These are phyloP conservation scores for Dichetophora obliterata DNA, from an alignment of 2,888 invertebrate species.

Conservation along the genomic window DNA sequence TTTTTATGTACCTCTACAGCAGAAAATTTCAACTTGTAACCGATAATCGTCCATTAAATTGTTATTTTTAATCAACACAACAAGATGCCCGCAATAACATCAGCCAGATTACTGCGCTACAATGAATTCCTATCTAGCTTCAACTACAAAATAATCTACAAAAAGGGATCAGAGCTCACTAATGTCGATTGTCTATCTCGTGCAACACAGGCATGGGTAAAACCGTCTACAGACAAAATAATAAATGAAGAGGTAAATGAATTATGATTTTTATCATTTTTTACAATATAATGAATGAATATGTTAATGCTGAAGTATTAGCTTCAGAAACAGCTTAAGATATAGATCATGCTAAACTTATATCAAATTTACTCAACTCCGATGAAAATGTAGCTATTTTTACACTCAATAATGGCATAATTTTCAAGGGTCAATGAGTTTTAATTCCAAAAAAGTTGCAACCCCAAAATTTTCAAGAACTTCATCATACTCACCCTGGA, in stretches of 20 bases:
- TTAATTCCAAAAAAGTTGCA: conserved; percentile 40
- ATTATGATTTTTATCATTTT: conserved; percentile 7
- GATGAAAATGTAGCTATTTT: conserved; percentile 1
- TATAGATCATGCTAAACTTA: neutral
- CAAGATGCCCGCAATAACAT: conserved; percentile 43
- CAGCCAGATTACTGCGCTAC: conserved; percentile 38
- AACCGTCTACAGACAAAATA: neutral
- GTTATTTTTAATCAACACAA: conserved; percentile 43
- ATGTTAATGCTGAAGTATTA: conserved; percentile 10
- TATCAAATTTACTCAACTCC: conserved; percentile 2
- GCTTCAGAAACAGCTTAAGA: conserved; percentile 2
- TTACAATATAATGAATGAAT: neutral
- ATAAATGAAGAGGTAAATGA: conserved; percentile 24
- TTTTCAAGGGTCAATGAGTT: conserved; percentile 46
- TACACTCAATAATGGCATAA: conserved; percentile 28
- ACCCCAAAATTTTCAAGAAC: conserved; percentile 40
- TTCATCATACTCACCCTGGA: conserved; percentile 53
- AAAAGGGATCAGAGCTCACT: neutral
- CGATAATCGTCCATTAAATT: conserved; percentile 36
- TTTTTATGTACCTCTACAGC: conserved; percentile 33
- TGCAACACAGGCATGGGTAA: conserved; percentile 16
- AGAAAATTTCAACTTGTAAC: conserved; percentile 31
- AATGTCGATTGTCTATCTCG: conserved; percentile 46
- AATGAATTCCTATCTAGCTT: conserved; percentile 40
- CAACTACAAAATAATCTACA: conserved; percentile 39